These are phyloP conservation scores for Epinotia ramella DNA, from an alignment of 2,888 invertebrate species.

Conservation along the genomic window DNA sequence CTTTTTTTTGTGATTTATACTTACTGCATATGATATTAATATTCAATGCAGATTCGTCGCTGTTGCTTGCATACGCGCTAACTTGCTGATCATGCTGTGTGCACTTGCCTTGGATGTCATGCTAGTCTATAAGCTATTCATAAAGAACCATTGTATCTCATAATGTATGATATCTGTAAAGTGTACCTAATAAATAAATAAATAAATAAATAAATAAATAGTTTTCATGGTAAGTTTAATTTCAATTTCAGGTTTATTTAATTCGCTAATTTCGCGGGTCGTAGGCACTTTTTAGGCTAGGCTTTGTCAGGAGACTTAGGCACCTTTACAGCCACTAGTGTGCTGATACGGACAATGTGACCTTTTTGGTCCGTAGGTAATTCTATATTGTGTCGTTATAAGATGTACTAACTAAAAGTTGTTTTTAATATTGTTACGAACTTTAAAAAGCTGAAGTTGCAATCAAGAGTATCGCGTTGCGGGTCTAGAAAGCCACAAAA, in stretches of 20 bases:
- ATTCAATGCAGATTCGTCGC: too few relatives aligned
- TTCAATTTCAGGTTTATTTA: conserved; percentile 23
- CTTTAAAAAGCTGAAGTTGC: neutral
- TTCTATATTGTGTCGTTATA: conserved; percentile 24
- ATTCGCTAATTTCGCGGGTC: conserved; percentile 16
- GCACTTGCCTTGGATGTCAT: too few relatives aligned
- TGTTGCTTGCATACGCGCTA: too few relatives aligned
- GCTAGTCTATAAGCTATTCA: too few relatives aligned
- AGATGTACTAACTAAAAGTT: conserved; percentile 2
- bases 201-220: too few relatives aligned
- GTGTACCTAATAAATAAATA: too few relatives aligned
- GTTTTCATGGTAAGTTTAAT: conserved; percentile 13
- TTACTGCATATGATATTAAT: too few relatives aligned
- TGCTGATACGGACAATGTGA: conserved; percentile 17
- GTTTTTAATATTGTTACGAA: neutral
- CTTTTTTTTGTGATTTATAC: too few relatives aligned
- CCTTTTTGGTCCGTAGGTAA: conserved; percentile 23
- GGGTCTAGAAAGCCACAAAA: neutral
- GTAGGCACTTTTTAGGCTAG: conserved; percentile 27
- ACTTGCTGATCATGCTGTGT: too few relatives aligned
- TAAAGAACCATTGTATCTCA: too few relatives aligned
- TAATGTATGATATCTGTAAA: too few relatives aligned
- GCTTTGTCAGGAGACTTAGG: conserved; percentile 23
- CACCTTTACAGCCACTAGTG: conserved; percentile 17
- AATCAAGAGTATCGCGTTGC: neutral